phyloP scores from a whole-genome alignment of 1,140 invertebrate genomes.

The Antheraea pernyi region DNA sequence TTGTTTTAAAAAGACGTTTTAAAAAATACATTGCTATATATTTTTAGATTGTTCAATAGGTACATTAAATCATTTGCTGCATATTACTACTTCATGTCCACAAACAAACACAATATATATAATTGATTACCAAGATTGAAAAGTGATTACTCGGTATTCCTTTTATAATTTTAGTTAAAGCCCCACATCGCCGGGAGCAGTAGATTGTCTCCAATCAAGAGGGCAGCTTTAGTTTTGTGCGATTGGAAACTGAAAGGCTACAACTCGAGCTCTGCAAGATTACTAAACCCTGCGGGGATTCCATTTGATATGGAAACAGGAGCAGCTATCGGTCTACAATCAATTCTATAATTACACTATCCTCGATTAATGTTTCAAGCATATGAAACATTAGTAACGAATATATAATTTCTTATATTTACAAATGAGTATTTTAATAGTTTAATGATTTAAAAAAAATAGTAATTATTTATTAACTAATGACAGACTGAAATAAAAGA shows the following conservation, averaged over 20 bases:
- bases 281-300: constrained; percentile 26
- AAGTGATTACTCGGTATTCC: constrained; percentile 1
- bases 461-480: no score
- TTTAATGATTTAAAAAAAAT: no score
- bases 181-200: constrained; percentile 28
- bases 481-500: no score
- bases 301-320: constrained; percentile 35
- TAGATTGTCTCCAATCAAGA: constrained; percentile 45
- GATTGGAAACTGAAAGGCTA: constrained; percentile 37
- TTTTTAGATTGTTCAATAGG: no score
- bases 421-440: no score
- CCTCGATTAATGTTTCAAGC: not conserved
- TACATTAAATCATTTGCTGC: no score
- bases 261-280: constrained; percentile 22
- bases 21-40: no score
- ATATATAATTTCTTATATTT: no score
- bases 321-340: constrained; percentile 32
- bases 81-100: not conserved
- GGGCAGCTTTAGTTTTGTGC: constrained; percentile 34
- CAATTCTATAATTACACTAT: constrained; percentile 12
- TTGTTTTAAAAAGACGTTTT: no score
- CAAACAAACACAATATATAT: not conserved
- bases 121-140: not conserved
- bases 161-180: constrained; percentile 19
- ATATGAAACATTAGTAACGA: not conserved